phyloP scores from a whole-genome alignment of 2,888 invertebrate genomes.

The Tinea semifulvella region DNA sequence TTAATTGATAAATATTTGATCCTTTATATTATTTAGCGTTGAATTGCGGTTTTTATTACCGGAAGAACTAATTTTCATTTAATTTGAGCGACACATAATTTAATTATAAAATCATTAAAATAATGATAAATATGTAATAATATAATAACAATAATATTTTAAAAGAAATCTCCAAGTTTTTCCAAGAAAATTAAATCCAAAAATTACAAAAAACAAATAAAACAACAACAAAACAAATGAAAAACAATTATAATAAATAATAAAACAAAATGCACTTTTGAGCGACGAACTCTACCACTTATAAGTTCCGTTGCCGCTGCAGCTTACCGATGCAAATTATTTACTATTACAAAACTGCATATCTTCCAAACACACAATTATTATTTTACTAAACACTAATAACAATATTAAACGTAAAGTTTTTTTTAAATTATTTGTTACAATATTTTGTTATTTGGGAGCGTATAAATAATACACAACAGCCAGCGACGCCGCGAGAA shows the following conservation, averaged over 20 bases:
- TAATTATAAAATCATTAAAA: no score
- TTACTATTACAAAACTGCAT: conserved; percentile 30
- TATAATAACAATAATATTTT: no score
- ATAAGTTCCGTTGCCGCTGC: conserved; percentile 51
- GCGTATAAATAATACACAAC: conserved; percentile 64
- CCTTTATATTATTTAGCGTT: no score
- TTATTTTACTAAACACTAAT: background rate
- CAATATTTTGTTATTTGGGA: conserved; percentile 25
- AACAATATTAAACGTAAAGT: background rate
- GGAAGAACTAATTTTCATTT: no score
- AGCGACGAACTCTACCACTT: conserved; percentile 55
- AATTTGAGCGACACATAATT: no score
- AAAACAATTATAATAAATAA: conserved; percentile 16
- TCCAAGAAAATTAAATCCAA: no score
- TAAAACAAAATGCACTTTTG: conserved; percentile 42
- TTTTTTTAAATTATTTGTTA: background rate
- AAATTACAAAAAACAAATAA: conserved; percentile 28
- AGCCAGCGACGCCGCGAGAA: conserved; percentile 59
- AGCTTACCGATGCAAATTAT: conserved; percentile 57
- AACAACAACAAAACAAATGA: conserved; percentile 31
- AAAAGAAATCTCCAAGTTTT: no score
- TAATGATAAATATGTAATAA: no score
- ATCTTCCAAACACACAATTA: background rate
- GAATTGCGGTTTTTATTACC: no score
- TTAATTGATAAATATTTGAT: background rate